phyloP scores from a whole-genome alignment of 2,113 vertebrate species.

The Cyrtonyx montezumae region DNA sequence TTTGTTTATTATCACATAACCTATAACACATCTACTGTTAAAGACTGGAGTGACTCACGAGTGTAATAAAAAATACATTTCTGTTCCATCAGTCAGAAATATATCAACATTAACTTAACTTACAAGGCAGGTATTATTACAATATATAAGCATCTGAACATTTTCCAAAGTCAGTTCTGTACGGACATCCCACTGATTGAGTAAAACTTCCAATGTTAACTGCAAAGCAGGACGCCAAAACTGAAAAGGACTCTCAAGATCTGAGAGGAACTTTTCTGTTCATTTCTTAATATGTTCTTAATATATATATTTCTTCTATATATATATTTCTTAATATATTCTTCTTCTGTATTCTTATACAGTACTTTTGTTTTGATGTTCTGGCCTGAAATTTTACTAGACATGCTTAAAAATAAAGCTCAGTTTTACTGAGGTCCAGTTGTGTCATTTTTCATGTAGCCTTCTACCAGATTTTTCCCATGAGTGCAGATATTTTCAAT shows the following conservation, averaged over 20 bases:
- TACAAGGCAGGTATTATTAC: background rate
- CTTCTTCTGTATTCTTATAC: no score
- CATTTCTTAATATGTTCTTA: background rate
- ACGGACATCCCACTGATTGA: background rate
- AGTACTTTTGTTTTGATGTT: background rate
- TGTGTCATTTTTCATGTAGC: background rate
- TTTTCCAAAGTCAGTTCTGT: background rate
- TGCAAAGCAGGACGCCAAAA: background rate
- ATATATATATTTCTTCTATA: no score
- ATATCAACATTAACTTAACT: background rate
- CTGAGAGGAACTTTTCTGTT: background rate
- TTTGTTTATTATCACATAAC: background rate
- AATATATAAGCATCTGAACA: background rate
- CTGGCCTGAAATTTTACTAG: background rate
- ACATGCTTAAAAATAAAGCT: background rate
- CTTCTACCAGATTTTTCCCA: background rate
- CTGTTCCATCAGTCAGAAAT: background rate
- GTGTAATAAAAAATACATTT: background rate
- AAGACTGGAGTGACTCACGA: background rate
- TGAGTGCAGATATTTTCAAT: background rate
- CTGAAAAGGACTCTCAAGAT: background rate
- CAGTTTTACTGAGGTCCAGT: background rate
- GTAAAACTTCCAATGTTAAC: background rate
- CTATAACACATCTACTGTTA: rapidly evolving
- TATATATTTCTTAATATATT: no score